Conservation (phyloP, 2,888 invertebrate genomes). For the Leptopilina myrica region DNA sequence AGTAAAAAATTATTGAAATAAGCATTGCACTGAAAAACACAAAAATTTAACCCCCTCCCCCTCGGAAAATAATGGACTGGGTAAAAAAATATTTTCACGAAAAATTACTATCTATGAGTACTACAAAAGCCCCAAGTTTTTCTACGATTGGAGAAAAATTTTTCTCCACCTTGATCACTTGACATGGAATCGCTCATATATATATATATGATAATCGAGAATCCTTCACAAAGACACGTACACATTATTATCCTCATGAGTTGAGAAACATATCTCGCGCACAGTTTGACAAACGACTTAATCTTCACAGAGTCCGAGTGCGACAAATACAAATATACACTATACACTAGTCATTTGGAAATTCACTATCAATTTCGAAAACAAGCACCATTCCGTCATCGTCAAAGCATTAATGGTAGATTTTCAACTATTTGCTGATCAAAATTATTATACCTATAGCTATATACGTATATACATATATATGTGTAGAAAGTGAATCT, state of each 20-base stretch:
- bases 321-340: neutral
- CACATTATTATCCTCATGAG: conserved; percentile 11
- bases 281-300: conserved; percentile 9
- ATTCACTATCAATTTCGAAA: neutral
- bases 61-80: too few species aligned
- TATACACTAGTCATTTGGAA: conserved; percentile 9
- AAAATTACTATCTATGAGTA: too few species aligned
- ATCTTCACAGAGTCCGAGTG: neutral
- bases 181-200: too few species aligned
- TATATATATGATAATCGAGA: conserved; percentile 18
- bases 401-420: neutral
- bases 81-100: too few species aligned
- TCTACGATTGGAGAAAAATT: too few species aligned
- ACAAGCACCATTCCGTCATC: neutral
- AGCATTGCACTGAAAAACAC: too few species aligned
- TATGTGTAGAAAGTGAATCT: neutral
- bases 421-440: conserved; percentile 2
- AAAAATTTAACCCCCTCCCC: too few species aligned
- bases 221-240: neutral
- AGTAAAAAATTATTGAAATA: too few species aligned
- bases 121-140: too few species aligned
- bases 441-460: neutral
- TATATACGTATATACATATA: too few species aligned
- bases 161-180: too few species aligned
- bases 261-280: neutral